A percentile compares a stretch with the other conserved stretches of the same genome.
phyloP scores from a whole-genome alignment of 2,113 vertebrate genomes.

The Gasterosteus nipponicus region DNA sequence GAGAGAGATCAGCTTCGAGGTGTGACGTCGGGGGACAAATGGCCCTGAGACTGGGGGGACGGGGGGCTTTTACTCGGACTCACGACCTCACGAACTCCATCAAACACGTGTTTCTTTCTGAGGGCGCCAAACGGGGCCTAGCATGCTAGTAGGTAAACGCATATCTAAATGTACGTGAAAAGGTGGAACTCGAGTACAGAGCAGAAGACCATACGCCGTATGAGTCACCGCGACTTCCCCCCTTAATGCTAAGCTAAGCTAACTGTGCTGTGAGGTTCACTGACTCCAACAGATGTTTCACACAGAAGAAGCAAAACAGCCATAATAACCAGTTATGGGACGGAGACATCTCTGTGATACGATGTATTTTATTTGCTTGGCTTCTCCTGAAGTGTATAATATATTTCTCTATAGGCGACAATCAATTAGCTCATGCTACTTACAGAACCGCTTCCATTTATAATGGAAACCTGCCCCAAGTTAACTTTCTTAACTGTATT shows the following conservation, averaged over 20 bases:
- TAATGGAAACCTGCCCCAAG: background rate
- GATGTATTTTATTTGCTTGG: background rate
- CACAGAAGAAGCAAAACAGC: background rate
- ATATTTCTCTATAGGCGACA: background rate
- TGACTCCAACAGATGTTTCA: background rate
- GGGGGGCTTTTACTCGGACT: background rate
- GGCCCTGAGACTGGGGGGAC: no score
- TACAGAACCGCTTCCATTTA: background rate
- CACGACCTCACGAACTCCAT: slow-evolving; percentile 1
- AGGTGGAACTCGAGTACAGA: background rate
- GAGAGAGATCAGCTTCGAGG: slow-evolving; percentile 85
- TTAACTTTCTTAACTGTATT: background rate
- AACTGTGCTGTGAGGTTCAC: background rate
- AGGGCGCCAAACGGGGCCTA: slow-evolving; percentile 9
- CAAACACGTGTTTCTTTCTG: slow-evolving; percentile 47
- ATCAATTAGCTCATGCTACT: background rate
- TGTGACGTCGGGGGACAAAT: slow-evolving; percentile 60
- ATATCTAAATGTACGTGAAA: slow-evolving; percentile 13
- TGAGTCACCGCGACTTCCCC: background rate
- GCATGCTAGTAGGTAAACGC: slow-evolving; percentile 47
- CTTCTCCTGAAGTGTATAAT: background rate
- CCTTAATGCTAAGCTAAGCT: slow-evolving; percentile 8
- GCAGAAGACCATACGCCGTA: background rate
- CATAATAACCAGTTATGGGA: background rate
- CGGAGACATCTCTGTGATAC: background rate